phyloP scores from a whole-genome alignment of 1,140 invertebrate species.

The Gyrodactylus bullatarudis region DNA sequence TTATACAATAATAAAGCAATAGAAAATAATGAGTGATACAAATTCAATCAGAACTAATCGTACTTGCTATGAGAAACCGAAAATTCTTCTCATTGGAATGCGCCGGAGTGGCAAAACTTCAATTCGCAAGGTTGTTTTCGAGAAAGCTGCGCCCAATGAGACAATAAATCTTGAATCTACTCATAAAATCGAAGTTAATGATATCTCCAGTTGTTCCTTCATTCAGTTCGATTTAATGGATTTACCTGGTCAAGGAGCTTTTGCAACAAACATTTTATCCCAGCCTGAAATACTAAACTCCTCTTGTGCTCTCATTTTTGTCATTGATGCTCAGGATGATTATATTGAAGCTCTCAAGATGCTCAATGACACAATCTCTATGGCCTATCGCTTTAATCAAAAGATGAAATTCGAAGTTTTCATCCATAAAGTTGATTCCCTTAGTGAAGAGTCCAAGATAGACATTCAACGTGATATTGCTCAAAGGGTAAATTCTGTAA shows the following conservation, averaged over 20 bases:
- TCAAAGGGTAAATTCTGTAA: slow-evolving; percentile 38
- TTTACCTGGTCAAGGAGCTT: slow-evolving; percentile 89
- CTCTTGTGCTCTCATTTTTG: slow-evolving; percentile 74
- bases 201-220: slow-evolving; percentile 61
- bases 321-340: slow-evolving; percentile 74
- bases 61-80: slow-evolving; percentile 24
- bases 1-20: too few relatives aligned
- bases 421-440: slow-evolving; percentile 85
- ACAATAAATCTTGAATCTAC: slow-evolving; percentile 93
- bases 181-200: slow-evolving; percentile 88
- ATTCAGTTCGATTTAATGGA: slow-evolving; percentile 99
- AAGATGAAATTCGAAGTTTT: slow-evolving; percentile 91
- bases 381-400: slow-evolving; percentile 74
- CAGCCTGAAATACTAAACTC: slow-evolving; percentile 69
- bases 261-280: slow-evolving; percentile 77
- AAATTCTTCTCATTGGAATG: slow-evolving; percentile 72
- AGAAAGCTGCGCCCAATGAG: slow-evolving; percentile 98
- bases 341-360: slow-evolving; percentile 73
- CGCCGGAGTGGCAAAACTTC: slow-evolving; percentile 96
- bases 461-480: slow-evolving; percentile 90
- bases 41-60: background rate
- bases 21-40: background rate
- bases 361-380: slow-evolving; percentile 55
- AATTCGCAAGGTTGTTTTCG: slow-evolving; percentile 97
- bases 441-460: slow-evolving; percentile 94